Percentiles rank a stretch among this genome's conserved stretches.
These are phyloP conservation scores for Desmophyllum pertusum DNA, from an alignment of 92 coral and sea anemone genomes.

Conservation along the genomic window DNA sequence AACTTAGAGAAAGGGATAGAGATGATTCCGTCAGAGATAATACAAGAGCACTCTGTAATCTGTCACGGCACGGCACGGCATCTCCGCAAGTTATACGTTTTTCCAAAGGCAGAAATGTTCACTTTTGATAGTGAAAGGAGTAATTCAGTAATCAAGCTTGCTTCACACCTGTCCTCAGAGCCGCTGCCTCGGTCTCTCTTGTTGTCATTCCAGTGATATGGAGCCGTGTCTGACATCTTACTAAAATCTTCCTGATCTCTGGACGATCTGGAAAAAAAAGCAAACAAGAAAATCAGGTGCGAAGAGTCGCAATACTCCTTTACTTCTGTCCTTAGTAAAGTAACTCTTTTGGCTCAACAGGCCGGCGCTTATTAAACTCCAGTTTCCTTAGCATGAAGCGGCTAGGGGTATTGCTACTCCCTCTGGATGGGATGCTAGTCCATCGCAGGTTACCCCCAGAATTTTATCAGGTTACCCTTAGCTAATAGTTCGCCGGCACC, in stretches of 20 bases:
- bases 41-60: background rate
- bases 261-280: slow-evolving; percentile 24
- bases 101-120: background rate
- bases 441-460: no score
- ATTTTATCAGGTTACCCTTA: no score
- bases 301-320: background rate
- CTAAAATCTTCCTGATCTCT: slow-evolving; percentile 66
- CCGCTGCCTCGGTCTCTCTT: slow-evolving; percentile 50
- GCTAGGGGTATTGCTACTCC: no score
- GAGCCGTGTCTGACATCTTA: slow-evolving; percentile 78
- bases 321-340: background rate
- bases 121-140: background rate
- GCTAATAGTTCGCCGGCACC: no score
- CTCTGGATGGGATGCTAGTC: no score
- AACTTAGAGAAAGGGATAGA: no score
- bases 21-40: no score
- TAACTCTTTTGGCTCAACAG: no score
- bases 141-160: background rate
- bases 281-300: background rate
- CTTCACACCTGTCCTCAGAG: slow-evolving; percentile 30
- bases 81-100: background rate
- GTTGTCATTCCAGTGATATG: slow-evolving; percentile 76
- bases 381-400: no score
- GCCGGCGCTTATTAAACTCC: no score
- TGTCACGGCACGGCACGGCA: background rate